Conservation (phyloP, 2,888 invertebrate species). For the Dorcus hopei region DNA sequence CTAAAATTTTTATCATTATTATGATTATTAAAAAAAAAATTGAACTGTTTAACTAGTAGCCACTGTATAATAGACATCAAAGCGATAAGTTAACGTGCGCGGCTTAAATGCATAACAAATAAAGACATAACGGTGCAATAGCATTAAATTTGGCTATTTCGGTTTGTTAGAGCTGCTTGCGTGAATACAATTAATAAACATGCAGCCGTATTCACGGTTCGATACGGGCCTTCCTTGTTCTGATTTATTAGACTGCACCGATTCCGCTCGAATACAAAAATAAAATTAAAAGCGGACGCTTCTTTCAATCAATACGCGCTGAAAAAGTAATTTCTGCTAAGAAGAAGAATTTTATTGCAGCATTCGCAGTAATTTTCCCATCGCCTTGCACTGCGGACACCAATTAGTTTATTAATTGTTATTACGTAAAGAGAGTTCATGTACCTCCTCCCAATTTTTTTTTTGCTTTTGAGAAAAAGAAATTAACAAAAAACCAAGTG, state of each 20-base stretch:
- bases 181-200: conserved; percentile 46
- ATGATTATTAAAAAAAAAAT: no score
- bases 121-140: conserved; percentile 11
- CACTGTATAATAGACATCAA: neutral
- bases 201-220: conserved; percentile 40
- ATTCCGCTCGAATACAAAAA: conserved; percentile 36
- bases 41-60: no score
- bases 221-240: conserved; percentile 37
- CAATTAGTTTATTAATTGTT: neutral
- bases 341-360: neutral
- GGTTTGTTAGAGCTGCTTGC: conserved; percentile 29
- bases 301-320: conserved; percentile 29
- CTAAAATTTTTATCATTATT: no score
- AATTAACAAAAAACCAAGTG: no score
- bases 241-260: conserved; percentile 45
- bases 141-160: conserved; percentile 17
- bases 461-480: no score
- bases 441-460: neutral
- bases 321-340: conserved; percentile 22
- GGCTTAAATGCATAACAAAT: conserved; percentile 1
- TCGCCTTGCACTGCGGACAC: neutral
- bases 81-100: neutral
- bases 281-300: conserved; percentile 28
- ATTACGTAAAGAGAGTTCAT: neutral
- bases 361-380: neutral